Evolutionary conservation across 2,888 invertebrate genomes (phyloP).

Genomic region (Rhingia rostrata): DNA sequence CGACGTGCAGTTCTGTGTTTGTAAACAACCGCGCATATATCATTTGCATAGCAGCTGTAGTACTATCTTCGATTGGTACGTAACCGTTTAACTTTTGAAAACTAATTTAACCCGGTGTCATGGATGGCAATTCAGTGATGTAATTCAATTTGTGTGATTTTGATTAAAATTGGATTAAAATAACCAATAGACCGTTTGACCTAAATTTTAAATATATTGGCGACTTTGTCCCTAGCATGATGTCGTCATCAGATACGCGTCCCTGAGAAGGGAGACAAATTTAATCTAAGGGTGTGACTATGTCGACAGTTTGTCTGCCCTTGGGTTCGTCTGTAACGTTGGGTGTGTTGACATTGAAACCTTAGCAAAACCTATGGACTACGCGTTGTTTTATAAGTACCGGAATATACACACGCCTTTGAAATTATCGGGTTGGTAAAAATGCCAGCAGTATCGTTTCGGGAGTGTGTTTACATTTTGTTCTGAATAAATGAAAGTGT

Average conservation of each 20-base stretch:
- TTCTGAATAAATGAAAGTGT: neutral
- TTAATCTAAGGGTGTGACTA: neutral
- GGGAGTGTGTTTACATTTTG: neutral
- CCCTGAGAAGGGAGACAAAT: neutral
- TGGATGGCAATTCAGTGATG: no score
- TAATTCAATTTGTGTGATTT: no score
- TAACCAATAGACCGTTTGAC: no score
- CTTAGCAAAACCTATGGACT: conserved; percentile 16
- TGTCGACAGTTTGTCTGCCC: neutral
- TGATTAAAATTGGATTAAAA: no score
- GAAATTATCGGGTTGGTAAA: neutral
- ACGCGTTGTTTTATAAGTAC: no score
- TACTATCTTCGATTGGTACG: no score
- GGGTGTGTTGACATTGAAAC: conserved; percentile 6
- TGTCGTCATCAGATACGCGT: neutral
- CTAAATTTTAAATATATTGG: no score
- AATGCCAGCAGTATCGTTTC: neutral
- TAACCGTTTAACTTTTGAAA: no score
- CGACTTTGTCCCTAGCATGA: neutral
- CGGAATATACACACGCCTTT: neutral
- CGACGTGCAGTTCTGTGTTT: no score
- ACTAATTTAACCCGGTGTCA: no score
- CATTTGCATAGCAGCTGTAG: no score
- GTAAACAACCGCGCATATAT: no score
- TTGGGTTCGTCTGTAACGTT: neutral